Evolutionary conservation across 2,888 invertebrate genomes (phyloP), one percentile per base, ranked within the genome.

Genomic region (Anoplius nigerrimus): DNA sequence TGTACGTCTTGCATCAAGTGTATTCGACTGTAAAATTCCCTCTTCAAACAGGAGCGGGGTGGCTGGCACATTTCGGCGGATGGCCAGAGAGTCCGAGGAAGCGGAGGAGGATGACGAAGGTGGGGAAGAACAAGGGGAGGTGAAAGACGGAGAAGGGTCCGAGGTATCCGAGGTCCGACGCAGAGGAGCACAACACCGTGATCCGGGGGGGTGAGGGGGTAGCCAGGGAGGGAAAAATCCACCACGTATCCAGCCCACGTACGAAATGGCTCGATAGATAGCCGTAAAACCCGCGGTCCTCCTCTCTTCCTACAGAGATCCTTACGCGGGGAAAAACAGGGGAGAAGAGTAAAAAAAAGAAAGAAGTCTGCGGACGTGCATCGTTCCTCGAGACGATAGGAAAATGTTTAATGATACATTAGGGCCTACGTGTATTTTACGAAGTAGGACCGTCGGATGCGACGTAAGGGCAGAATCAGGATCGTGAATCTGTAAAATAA

Each of bases 1-100:
- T 75, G 80, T 77, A 76, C 80, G 81, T 83, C 82, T 84, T 83
- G 84, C 83, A 86, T 83, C 84, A 81, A 60, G 81, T 83, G 84
- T 80, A 83, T 83, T 84, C 87, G 87, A 86, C 87, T 88, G 87
- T 87, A 79, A 88, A 88, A 88, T 88, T 87, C 82, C 82, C 84
- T 87, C 86, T 86, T 87, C 85, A 86, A 86, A 85, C 84, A 84
- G 82, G 82, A 82, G 78, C 80, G 76, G n/a, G 75, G 73, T 78
- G 81, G 80, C 81, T 77, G 82, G 84, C 81, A 79, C 83, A 83
- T 84, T 82, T 85, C 71, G 79, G 76, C 76, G 74, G 69, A 75
- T 66, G 77, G 74, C 67, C 62, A 72, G 71, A 34, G 34, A 34
- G 34, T 34, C 74, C 78, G 71, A 11, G 46, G 51, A 69, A 61